Percentiles rank a stretch among this genome's conserved stretches.
These are phyloP conservation scores for Trematomus bernacchii DNA, from an alignment of 2,797 vertebrate genomes.

Conservation along the genomic window DNA sequence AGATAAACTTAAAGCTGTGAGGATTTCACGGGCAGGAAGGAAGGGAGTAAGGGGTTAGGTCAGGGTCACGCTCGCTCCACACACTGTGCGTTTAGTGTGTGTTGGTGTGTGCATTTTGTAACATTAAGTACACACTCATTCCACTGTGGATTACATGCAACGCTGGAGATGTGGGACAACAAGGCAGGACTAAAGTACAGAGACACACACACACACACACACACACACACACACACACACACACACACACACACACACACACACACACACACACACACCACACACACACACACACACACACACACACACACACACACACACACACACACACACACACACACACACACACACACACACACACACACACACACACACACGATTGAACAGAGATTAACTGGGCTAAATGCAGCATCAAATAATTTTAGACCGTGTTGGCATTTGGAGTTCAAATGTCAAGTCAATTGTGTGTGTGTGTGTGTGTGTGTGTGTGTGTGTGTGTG, in stretches of 20 bases:
- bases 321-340: slow-evolving; percentile 8
- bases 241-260: slow-evolving; percentile 2
- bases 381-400: slow-evolving; percentile 29
- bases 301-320: slow-evolving; percentile 10
- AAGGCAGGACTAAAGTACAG: slow-evolving; percentile 41
- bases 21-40: slow-evolving; percentile 39
- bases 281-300: no score
- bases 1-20: slow-evolving; percentile 32
- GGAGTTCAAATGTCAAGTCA: slow-evolving; percentile 8
- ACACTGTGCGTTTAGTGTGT: neutral
- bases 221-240: slow-evolving; percentile 7
- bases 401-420: slow-evolving; percentile 17
- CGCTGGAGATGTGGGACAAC: slow-evolving; percentile 54
- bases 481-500: slow-evolving; percentile 19
- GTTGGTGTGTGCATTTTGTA: slow-evolving; percentile 10
- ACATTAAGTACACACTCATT: slow-evolving; percentile 37
- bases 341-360: slow-evolving; percentile 23
- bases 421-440: neutral
- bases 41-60: slow-evolving; percentile 21
- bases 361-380: neutral
- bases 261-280: no score
- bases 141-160: slow-evolving; percentile 58
- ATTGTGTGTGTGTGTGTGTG: neutral
- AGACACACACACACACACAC: slow-evolving; percentile 12
- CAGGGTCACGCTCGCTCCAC: slow-evolving; percentile 26